These are phyloP conservation scores for Choristoneura fumiferana DNA, from an alignment of 1,140 invertebrate species.

Conservation along the genomic window DNA sequence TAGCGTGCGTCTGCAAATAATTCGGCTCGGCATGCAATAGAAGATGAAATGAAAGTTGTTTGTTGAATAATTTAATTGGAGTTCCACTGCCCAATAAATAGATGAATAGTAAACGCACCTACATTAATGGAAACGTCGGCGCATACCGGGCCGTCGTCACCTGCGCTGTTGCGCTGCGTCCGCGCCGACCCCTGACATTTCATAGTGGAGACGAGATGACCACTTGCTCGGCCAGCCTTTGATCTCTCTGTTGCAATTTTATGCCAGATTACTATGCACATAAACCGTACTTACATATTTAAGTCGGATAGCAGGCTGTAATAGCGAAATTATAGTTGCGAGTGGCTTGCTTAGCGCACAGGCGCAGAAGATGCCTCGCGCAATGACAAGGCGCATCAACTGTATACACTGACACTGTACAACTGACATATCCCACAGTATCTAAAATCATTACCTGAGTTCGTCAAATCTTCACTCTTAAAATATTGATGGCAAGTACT, in stretches of 20 bases:
- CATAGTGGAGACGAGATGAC: constrained; percentile 47
- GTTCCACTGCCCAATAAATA: background rate
- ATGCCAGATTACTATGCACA: constrained; percentile 46
- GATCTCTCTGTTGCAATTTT: constrained; percentile 63
- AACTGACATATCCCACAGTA: too few species aligned
- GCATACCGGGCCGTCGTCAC: constrained; percentile 46
- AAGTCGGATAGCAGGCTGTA: constrained; percentile 30
- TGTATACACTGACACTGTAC: too few species aligned
- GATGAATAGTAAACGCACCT: background rate
- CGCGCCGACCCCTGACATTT: constrained; percentile 59
- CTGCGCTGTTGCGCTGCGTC: constrained; percentile 21
- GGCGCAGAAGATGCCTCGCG: constrained; percentile 13
- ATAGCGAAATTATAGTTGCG: constrained; percentile 44
- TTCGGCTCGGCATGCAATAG: background rate
- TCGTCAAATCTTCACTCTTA: too few species aligned
- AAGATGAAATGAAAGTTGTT: background rate
- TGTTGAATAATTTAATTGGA: background rate
- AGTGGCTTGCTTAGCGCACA: constrained; percentile 10
- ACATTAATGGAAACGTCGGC: constrained; percentile 39
- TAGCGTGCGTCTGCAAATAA: too few species aligned
- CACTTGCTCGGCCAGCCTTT: constrained; percentile 56
- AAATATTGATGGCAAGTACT: too few species aligned
- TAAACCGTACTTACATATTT: constrained; percentile 22
- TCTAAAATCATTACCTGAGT: too few species aligned
- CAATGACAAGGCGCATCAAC: constrained; percentile 23